These are phyloP conservation scores for Phainopepla nitens DNA, from an alignment of 2,113 vertebrate species.

Conservation along the genomic window DNA sequence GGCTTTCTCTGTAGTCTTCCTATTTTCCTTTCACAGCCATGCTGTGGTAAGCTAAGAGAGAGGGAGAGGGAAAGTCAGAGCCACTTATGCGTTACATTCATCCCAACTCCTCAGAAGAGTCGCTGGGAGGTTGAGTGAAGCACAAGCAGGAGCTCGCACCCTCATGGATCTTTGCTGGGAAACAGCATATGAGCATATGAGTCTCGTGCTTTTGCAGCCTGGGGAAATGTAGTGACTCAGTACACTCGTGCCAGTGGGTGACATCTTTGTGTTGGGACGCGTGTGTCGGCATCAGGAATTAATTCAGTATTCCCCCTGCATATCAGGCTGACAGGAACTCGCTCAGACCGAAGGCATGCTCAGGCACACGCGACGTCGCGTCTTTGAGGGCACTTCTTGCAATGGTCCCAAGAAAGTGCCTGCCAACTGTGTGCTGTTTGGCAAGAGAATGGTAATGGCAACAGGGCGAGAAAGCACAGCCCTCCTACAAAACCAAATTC, in stretches of 20 bases:
- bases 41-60: background rate
- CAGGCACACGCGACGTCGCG: rapidly evolving
- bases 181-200: background rate
- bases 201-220: background rate
- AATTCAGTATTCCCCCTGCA: background rate
- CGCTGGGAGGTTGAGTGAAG: rapidly evolving
- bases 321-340: background rate
- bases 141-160: background rate
- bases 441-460: background rate
- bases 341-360: background rate
- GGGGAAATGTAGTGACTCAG: background rate
- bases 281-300: background rate
- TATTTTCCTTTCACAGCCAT: background rate
- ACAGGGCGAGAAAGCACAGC: background rate
- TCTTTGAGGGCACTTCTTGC: background rate
- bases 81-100: background rate
- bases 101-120: background rate
- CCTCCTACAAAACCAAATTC: background rate
- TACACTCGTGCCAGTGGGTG: background rate
- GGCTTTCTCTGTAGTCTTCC: background rate
- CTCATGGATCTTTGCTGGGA: background rate
- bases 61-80: background rate
- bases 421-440: background rate
- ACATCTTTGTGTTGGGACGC: background rate
- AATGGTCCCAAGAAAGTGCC: background rate